A percentile compares a stretch with the other conserved stretches of the same genome.
These are phyloP conservation scores for Eulemur mongoz DNA, from an alignment of 2,797 vertebrate species.

Conservation along the genomic window DNA sequence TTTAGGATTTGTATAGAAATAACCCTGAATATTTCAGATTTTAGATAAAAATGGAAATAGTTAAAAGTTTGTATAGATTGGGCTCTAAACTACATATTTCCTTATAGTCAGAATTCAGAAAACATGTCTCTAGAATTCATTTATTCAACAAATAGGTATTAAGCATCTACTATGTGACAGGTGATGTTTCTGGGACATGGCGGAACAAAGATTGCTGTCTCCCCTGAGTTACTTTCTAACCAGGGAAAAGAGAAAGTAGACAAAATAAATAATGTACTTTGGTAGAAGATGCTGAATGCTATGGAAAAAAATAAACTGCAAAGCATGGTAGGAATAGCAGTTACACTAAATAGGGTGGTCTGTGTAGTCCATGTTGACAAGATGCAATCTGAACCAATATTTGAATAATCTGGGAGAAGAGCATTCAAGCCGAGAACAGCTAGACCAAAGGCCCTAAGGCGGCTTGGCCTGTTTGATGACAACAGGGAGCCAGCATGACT, in stretches of 20 bases:
- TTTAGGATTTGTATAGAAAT: conserved; percentile 23
- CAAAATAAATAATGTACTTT: neutral
- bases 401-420: neutral
- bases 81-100: neutral
- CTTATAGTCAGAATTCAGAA: conserved; percentile 25
- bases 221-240: neutral
- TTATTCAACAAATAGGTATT: neutral
- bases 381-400: neutral
- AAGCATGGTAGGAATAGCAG: neutral
- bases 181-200: neutral
- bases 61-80: neutral
- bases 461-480: neutral
- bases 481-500: neutral
- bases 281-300: neutral
- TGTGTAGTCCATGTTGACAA: neutral
- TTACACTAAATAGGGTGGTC: neutral
- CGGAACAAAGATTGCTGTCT: neutral
- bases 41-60: conserved; percentile 24
- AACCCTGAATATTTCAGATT: neutral
- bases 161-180: neutral
- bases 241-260: neutral
- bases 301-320: neutral
- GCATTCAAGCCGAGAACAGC: neutral
- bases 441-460: neutral
- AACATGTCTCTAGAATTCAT: neutral